Evolutionary conservation across 64 coral and sea anemone genomes (phyloP), one percentile per base, ranked within the genome.

Genomic region (Catalaphyllia jardinei): DNA sequence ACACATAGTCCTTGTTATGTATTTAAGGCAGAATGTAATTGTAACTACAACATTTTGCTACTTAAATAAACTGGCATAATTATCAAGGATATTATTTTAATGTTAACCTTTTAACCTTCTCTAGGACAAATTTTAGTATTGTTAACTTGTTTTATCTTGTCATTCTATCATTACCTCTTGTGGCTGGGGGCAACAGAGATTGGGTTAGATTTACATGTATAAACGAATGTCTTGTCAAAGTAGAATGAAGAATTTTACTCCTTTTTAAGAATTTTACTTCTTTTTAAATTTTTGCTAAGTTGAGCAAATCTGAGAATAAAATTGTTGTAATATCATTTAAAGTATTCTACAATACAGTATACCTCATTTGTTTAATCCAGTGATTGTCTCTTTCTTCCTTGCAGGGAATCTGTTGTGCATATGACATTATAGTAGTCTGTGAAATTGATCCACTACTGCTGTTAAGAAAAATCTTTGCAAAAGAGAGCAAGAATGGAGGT

Each of bases 391-490:
- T 4, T 71, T 72, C n/a, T 16, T 38, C 61, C 1, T 96, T 89
- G 6, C 87, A 96, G 94, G 94, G 94, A 65, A 31, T 96, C 46
- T 96, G 94, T 60, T 93, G 91, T 96, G 91, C 78, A 19, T 96
- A 96, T 91, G 94, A 96, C 20, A 1, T 96, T 61, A 87, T 96
- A 13, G 84, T 96, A 35, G 92, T 71, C 11, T 93, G 91, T 72
- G 87, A 74, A 79, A 77, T 96, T 67, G 94, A 96, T 77, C 67
- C 93, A 2, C 14, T 93, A 6, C 25, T 50, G 42, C 5, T 96
- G 27, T 30, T 87, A 51, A 76, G 19, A 62, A 90, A 73, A 35
- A 60, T 69, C 13, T 71, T 46, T 31, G 15, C 30, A 31, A 82
- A 60, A 15, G 78, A 72, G 24, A 29, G 72, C 20, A 87, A 69